Evolutionary conservation across 1,140 invertebrate genomes (phyloP).

Genomic region (Drosophila watanabei): DNA sequence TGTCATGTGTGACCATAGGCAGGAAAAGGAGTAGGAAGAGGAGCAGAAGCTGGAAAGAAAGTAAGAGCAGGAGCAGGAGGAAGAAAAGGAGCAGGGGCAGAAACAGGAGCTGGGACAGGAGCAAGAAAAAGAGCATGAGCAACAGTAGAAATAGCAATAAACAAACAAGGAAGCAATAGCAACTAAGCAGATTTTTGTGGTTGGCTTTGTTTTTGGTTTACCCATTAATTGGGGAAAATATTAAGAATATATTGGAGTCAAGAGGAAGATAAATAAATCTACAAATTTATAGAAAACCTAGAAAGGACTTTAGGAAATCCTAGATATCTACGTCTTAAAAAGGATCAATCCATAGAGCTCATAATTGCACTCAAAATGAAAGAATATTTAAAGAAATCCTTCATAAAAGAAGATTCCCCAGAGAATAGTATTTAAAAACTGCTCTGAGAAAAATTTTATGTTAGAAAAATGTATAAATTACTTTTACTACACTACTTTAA

Average conservation of each 20-base stretch:
- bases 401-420: too few relatives aligned
- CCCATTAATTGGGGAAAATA: neutral
- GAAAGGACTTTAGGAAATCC: too few relatives aligned
- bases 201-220: neutral
- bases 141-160: neutral
- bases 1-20: constrained; percentile 37
- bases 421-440: too few relatives aligned
- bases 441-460: too few relatives aligned
- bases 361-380: too few relatives aligned
- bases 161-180: neutral
- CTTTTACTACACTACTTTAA: too few relatives aligned
- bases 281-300: neutral
- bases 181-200: constrained; percentile 46
- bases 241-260: neutral
- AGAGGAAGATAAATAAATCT: neutral
- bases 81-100: neutral
- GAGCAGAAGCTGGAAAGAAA: neutral
- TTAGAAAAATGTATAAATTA: too few relatives aligned
- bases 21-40: neutral
- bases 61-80: neutral
- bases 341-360: too few relatives aligned
- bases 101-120: neutral
- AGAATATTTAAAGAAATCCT: too few relatives aligned
- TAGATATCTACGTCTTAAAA: too few relatives aligned
- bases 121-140: constrained; percentile 1